phyloP scores from a whole-genome alignment of 2,888 invertebrate species.

The Sipha maydis region DNA sequence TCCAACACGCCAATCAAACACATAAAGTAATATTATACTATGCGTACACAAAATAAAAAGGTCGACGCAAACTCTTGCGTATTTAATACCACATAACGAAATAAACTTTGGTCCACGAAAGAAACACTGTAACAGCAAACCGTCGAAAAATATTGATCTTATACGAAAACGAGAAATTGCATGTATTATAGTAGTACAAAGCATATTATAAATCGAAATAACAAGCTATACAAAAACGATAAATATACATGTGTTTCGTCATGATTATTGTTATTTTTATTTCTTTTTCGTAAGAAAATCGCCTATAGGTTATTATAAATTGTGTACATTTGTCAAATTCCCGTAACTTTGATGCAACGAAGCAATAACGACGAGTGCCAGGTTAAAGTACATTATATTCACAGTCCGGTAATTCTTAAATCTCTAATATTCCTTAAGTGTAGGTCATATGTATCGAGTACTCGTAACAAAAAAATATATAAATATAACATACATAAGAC shows the following conservation, averaged over 20 bases:
- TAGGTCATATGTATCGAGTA: not conserved
- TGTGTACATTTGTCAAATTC: not conserved
- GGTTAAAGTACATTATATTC: not conserved
- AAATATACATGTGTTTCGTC: too few species aligned
- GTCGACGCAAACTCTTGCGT: not conserved
- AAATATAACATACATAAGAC: not conserved
- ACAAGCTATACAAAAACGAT: too few species aligned
- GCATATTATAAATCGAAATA: too few species aligned
- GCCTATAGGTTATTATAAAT: too few species aligned
- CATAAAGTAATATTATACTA: not conserved
- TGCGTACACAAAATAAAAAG: not conserved
- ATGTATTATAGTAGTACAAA: too few species aligned
- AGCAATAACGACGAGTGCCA: too few species aligned
- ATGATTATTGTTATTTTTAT: too few species aligned
- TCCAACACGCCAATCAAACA: too few species aligned
- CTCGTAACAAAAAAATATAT: not conserved
- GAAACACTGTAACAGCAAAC: not conserved
- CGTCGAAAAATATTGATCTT: too few species aligned
- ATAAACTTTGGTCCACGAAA: conserved; percentile 10
- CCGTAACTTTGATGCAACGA: too few species aligned
- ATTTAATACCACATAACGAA: not conserved
- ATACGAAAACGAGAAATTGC: too few species aligned
- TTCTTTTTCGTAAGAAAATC: too few species aligned
- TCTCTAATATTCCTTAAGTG: not conserved
- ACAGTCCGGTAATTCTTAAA: not conserved